Evolutionary conservation across 2,888 invertebrate genomes (phyloP), one percentile per base, ranked within the genome.

Genomic region (Neocrepidodera transversa): DNA sequence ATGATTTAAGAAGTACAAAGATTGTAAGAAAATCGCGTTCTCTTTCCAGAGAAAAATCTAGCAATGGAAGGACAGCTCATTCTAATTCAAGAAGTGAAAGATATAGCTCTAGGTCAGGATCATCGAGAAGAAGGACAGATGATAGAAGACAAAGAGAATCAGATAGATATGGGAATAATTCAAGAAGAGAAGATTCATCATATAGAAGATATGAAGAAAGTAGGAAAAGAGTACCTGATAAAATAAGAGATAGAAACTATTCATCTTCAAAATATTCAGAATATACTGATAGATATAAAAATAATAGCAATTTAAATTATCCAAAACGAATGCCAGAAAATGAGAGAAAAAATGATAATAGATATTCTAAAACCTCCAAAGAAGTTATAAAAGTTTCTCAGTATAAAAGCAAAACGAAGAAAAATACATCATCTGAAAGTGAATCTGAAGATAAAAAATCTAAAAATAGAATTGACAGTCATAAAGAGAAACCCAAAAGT

Each of bases 191-290:
- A 3, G 32, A 11, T 13, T 32, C 14, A 2, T 5, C 17, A n/a
- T 3, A 3, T 13, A 8, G 6, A 30, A 14, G 17, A 30, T 16
- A 14, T 30, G 30, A 47, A n/a, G 10, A 47, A 0, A 30, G 6
- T 10, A 30, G 47, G 16, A 30, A 30, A 17, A n/a, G 11, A 32
- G 2, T 2, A 1, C 32, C 32, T 32, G 13, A 13, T 6, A 32
- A 13, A 32, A n/a, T n/a, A 13, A 32, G 23, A 23, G 23, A 6
- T 23, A 23, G 6, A 51, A 51, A 11, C 20, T 23, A 13, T 7
- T 50, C 40, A 18, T 35, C 49, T 6, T 49, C 30, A 16, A 49
- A 28, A 49, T 30, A 35, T 35, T 11, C n/a, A 30, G 18, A 36
- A 26, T 14, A 16, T 26, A 11, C 11, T 1, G 8, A 26, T 20